Conservation (phyloP, 2,113 vertebrate genomes). For the Paramisgurnus dabryanus region DNA sequence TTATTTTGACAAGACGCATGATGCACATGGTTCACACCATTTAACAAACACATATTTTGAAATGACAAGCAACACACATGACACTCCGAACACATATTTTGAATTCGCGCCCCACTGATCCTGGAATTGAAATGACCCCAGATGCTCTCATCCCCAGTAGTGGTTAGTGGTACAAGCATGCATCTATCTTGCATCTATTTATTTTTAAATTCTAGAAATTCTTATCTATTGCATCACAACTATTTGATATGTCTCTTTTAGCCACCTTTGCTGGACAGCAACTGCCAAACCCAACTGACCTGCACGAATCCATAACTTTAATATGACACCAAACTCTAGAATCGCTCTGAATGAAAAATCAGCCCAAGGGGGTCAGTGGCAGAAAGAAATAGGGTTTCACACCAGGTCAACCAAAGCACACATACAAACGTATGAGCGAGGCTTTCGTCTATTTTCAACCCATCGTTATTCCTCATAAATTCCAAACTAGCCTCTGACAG, state of each 20-base stretch:
- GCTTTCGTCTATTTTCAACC: slow-evolving; percentile 70
- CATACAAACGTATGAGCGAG: slow-evolving; percentile 59
- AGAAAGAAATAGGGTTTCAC: slow-evolving; percentile 62
- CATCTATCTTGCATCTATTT: not conserved
- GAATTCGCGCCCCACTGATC: slow-evolving; percentile 3
- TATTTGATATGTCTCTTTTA: slow-evolving; percentile 1
- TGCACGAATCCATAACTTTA: slow-evolving; percentile 3
- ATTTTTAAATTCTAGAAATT: not conserved
- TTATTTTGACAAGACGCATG: too few species aligned
- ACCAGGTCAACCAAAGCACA: slow-evolving; percentile 61
- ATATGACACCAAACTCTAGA: slow-evolving; percentile 41
- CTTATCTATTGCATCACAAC: not conserved
- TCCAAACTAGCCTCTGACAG: slow-evolving; percentile 79
- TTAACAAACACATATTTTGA: too few species aligned
- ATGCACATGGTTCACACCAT: too few species aligned
- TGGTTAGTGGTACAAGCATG: slow-evolving; percentile 54
- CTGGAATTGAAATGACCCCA: slow-evolving; percentile 64
- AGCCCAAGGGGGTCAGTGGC: slow-evolving; percentile 69
- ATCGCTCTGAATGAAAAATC: slow-evolving; percentile 65
- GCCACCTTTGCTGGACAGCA: not conserved
- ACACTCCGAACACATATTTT: not conserved
- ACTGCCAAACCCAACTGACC: not conserved
- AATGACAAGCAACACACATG: too few species aligned
- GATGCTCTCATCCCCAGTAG: slow-evolving; percentile 62
- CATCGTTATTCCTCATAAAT: slow-evolving; percentile 82